A percentile compares a stretch with the other conserved stretches of the same genome.
Conservation (phyloP, 2,888 invertebrate species). For the Apomyelois bistriatella region DNA sequence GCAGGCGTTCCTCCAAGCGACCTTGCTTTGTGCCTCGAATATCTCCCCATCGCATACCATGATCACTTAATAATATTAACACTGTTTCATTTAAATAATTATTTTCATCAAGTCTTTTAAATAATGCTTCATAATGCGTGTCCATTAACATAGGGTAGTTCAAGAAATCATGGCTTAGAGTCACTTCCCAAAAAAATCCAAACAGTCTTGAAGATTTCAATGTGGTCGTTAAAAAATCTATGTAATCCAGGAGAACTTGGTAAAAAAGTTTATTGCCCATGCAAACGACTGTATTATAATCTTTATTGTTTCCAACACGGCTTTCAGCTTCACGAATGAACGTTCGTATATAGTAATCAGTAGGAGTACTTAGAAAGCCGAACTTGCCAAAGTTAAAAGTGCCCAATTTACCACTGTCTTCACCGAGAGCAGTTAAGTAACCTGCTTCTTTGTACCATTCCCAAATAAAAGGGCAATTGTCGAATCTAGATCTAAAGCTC, state of each 20-base stretch:
- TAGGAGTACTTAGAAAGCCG: slow-evolving; percentile 89
- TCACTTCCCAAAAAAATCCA: slow-evolving; percentile 91
- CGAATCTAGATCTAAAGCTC: slow-evolving; percentile 80
- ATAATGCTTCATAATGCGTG: slow-evolving; percentile 78
- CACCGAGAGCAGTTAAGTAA: slow-evolving; percentile 89
- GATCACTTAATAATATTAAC: slow-evolving; percentile 90
- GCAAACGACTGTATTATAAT: slow-evolving; percentile 84
- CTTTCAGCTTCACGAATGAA: slow-evolving; percentile 85
- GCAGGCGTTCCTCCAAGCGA: slow-evolving; percentile 91
- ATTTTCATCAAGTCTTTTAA: slow-evolving; percentile 73
- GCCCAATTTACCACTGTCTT: slow-evolving; percentile 89
- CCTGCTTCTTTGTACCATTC: slow-evolving; percentile 85
- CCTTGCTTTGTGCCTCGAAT: slow-evolving; percentile 92
- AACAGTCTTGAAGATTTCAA: slow-evolving; percentile 84
- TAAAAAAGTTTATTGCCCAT: slow-evolving; percentile 85
- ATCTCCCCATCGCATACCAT: slow-evolving; percentile 92
- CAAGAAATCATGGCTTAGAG: slow-evolving; percentile 91
- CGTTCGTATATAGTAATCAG: slow-evolving; percentile 91
- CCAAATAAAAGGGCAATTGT: slow-evolving; percentile 92
- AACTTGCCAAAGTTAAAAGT: slow-evolving; percentile 89
- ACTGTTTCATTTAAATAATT: slow-evolving; percentile 83
- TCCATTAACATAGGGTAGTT: slow-evolving; percentile 90
- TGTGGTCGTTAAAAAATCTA: slow-evolving; percentile 80
- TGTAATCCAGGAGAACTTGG: slow-evolving; percentile 86
- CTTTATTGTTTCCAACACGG: slow-evolving; percentile 82